A percentile compares a stretch with the other conserved stretches of the same genome.
phyloP scores from a whole-genome alignment of 2,113 vertebrate species.

The Manacus vitellinus region DNA sequence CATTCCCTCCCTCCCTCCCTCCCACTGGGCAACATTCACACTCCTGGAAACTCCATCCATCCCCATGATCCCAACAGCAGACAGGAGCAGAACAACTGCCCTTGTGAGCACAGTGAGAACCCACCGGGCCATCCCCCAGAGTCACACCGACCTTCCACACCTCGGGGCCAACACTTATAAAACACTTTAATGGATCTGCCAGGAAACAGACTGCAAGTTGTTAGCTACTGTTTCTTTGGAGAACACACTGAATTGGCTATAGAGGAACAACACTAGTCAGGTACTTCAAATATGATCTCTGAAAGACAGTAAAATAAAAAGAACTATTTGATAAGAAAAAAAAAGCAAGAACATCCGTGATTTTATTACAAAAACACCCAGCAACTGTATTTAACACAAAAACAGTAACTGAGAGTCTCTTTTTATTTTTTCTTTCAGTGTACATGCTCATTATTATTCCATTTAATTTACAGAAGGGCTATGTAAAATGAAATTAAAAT shows the following conservation, averaged over 20 bases:
- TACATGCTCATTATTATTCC: slow-evolving; percentile 78
- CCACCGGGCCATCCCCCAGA: fast-evolving
- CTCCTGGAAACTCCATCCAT: background rate
- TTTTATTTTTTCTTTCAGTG: slow-evolving; percentile 75
- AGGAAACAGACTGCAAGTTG: background rate
- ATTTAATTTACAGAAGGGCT: slow-evolving; percentile 72
- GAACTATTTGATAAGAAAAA: background rate
- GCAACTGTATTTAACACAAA: slow-evolving; percentile 68
- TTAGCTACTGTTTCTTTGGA: background rate
- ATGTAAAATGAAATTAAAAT: slow-evolving; percentile 63
- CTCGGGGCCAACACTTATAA: background rate
- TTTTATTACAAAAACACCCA: slow-evolving; percentile 68
- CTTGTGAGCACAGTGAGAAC: background rate
- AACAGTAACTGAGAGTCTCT: slow-evolving; percentile 69
- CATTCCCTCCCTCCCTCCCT: background rate
- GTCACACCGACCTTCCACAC: background rate
- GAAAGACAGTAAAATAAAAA: background rate
- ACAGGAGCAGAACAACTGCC: fast-evolving
- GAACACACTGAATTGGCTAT: background rate
- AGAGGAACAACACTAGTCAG: background rate
- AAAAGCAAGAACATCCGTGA: background rate
- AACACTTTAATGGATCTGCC: background rate
- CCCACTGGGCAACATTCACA: background rate
- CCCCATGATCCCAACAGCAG: background rate
- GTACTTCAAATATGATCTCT: background rate